These are phyloP conservation scores for Dorcus parallelipipedus DNA, from an alignment of 2,888 invertebrate genomes.

Conservation along the genomic window DNA sequence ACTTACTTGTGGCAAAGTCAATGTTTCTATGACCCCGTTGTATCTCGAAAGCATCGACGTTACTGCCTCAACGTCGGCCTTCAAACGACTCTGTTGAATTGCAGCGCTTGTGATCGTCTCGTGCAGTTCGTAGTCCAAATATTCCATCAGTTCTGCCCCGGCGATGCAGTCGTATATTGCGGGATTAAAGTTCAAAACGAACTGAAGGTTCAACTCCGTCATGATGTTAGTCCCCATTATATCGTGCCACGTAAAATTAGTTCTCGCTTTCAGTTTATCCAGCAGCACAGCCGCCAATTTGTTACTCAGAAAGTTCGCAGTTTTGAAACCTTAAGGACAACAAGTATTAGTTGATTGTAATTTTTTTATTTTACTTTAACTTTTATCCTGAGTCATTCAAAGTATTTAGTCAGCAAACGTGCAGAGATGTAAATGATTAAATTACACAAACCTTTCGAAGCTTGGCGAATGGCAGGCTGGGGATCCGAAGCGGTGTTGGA, in stretches of 20 bases:
- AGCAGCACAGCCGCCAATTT: conserved; percentile 31
- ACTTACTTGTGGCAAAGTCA: conserved; percentile 68
- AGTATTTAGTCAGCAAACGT: too few relatives aligned
- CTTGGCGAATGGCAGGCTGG: conserved; percentile 15
- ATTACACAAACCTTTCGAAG: conserved; percentile 17
- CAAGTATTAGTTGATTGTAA: neutral
- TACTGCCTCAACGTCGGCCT: conserved; percentile 63
- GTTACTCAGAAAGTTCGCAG: conserved; percentile 11
- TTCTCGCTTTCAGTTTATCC: conserved; percentile 36
- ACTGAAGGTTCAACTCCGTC: conserved; percentile 64
- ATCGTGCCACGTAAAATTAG: conserved; percentile 63
- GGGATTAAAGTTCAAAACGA: conserved; percentile 63
- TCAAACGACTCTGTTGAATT: conserved; percentile 62
- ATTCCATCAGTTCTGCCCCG: conserved; percentile 73
- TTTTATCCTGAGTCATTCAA: too few relatives aligned
- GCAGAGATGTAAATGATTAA: too few relatives aligned
- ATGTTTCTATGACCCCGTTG: conserved; percentile 60
- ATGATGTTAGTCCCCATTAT: conserved; percentile 65
- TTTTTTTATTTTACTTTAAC: neutral
- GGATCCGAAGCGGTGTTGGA: neutral
- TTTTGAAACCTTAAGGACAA: too few relatives aligned
- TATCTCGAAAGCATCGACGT: conserved; percentile 60
- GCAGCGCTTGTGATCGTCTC: conserved; percentile 54
- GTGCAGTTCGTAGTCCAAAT: conserved; percentile 60
- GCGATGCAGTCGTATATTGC: conserved; percentile 65